Evolutionary conservation across 2,113 vertebrate genomes (phyloP).

Genomic region (Romanogobio albipinnatus): DNA sequence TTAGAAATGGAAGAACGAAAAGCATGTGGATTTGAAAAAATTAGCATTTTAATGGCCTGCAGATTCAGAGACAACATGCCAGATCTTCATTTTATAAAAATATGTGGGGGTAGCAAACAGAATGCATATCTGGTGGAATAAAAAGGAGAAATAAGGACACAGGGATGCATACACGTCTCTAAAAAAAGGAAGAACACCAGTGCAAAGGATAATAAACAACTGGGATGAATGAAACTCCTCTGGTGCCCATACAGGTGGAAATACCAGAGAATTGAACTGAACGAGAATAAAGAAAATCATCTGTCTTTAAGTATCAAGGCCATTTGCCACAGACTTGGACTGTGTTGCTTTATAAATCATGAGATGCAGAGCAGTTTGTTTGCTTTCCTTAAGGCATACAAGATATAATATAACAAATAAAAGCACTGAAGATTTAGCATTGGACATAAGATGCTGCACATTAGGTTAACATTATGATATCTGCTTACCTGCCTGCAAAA

Average conservation of each 20-base stretch:
- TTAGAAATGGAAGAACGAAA: neutral
- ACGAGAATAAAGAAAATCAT: neutral
- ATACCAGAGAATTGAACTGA: neutral
- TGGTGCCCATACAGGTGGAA: neutral
- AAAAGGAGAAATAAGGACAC: constrained; percentile 12
- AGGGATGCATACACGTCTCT: neutral
- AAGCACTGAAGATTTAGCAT: neutral
- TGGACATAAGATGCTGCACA: neutral
- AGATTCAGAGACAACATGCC: neutral
- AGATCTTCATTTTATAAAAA: neutral
- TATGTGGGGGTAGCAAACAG: neutral
- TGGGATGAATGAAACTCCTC: constrained; percentile 16
- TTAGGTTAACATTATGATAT: neutral
- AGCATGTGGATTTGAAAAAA: neutral
- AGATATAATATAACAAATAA: neutral
- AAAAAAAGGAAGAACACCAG: neutral
- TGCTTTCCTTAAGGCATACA: neutral
- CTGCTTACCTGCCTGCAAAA: neutral
- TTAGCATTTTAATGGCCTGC: neutral
- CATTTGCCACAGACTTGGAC: neutral
- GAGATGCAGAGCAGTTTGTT: neutral
- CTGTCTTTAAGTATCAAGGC: neutral
- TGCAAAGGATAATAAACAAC: neutral
- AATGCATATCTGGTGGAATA: neutral
- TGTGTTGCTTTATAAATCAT: constrained; percentile 16